Evolutionary conservation across 2,113 vertebrate species (phyloP), one percentile per base, ranked within the genome.

Genomic region (Axis porcinus): DNA sequence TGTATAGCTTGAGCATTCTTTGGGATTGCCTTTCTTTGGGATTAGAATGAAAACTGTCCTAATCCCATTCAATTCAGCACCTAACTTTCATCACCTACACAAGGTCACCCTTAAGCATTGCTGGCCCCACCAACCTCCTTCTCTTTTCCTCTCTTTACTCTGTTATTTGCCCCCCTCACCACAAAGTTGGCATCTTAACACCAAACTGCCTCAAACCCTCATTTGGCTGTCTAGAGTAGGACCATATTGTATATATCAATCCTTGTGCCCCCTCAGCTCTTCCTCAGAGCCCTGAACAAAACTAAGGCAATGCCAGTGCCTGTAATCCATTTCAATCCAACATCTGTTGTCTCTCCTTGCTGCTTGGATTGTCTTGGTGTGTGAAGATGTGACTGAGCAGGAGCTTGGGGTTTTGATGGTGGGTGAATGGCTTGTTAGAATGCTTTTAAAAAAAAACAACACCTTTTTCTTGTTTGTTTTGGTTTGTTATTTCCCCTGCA

Each of bases 401-500:
- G 12, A 58, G 45, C 16, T 0, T 86, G 28, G 55, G 33, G 23
- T 58, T 93, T 86, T 23, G 36, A 57, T 54, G 23, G 13, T 1
- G 25, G 2, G 30, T 16, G 28, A 84, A 58, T 25, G 6, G 3
- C 47, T 95, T 91, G 33, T 60, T 58, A 64, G 57, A 62, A 86
- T 79, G 1, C n/a, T 81, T 81, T 19, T 11, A 0, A 76, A 33
- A 33, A 47, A 57, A 60, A 28, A 76, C 5, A 14, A 52, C 14
- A 52, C 15, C 6, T 45, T 45, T 54, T 52, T 70, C 64, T 19
- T 64, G 17, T 40, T 70, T 85, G 2, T 82, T 82, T 58, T 62
- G 8, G 10, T 83, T 90, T 83, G 17, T 43, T 91, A 93, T 92
- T 91, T 90, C 64, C 84, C 40, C 92, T 97, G 7, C 95, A 99